phyloP scores from a whole-genome alignment of 2,888 invertebrate species.

The Muscina levida region DNA sequence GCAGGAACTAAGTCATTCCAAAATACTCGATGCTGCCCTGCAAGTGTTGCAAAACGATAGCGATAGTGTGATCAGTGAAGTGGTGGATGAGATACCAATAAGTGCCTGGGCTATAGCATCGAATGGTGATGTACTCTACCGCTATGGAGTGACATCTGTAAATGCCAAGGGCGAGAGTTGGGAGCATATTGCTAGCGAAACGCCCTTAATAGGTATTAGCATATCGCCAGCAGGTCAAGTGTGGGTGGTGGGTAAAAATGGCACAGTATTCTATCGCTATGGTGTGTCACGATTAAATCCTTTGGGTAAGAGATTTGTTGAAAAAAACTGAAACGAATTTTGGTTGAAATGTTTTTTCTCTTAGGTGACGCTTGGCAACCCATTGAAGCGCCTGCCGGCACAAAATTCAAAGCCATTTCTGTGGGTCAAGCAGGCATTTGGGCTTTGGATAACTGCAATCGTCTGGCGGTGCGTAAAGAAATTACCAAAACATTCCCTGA shows the following conservation, averaged over 20 bases:
- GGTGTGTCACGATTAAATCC: slow-evolving; percentile 87
- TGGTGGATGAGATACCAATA: slow-evolving; percentile 78
- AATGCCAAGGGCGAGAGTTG: slow-evolving; percentile 85
- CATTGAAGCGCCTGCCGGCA: slow-evolving; percentile 86
- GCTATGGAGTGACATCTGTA: slow-evolving; percentile 87
- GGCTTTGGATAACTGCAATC: slow-evolving; percentile 88
- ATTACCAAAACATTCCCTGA: slow-evolving; percentile 88
- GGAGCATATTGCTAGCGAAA: slow-evolving; percentile 84
- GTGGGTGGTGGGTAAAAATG: slow-evolving; percentile 94
- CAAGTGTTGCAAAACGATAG: slow-evolving; percentile 82
- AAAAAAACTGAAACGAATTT: background rate
- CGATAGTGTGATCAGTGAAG: slow-evolving; percentile 75
- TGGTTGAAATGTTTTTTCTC: background rate
- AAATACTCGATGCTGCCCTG: slow-evolving; percentile 89
- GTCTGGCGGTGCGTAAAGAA: slow-evolving; percentile 88
- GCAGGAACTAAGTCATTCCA: slow-evolving; percentile 92
- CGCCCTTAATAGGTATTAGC: slow-evolving; percentile 86
- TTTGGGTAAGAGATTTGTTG: slow-evolving; percentile 79
- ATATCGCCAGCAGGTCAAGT: slow-evolving; percentile 85
- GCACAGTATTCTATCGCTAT: slow-evolving; percentile 89
- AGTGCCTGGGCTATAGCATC: slow-evolving; percentile 92
- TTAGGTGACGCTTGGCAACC: slow-evolving; percentile 86
- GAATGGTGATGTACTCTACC: slow-evolving; percentile 91
- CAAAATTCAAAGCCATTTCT: slow-evolving; percentile 87
- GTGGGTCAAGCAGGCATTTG: slow-evolving; percentile 88